These are phyloP conservation scores for Radopholus similis DNA, from an alignment of 1,140 invertebrate species.

Conservation along the genomic window DNA sequence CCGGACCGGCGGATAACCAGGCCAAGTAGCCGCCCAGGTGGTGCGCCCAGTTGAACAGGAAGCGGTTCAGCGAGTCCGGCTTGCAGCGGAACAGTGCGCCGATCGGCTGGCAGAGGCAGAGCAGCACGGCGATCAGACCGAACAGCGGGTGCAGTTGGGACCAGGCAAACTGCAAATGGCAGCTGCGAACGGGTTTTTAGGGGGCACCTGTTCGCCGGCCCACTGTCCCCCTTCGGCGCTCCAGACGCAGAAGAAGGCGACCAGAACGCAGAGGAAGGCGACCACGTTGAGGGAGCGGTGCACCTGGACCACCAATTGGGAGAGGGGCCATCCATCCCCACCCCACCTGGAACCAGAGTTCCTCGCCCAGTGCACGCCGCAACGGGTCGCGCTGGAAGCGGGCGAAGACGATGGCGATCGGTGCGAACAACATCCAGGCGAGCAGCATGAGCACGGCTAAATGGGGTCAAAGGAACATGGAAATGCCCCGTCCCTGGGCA, in stretches of 20 bases:
- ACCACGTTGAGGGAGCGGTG: background rate
- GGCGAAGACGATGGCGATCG: background rate
- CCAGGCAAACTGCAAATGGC: background rate
- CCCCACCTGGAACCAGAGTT: constrained; percentile 3
- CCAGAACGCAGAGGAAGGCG: background rate
- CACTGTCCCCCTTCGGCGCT: background rate
- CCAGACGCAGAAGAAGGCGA: background rate
- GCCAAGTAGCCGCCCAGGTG: background rate
- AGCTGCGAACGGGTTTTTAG: background rate
- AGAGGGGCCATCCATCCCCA: background rate
- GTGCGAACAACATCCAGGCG: constrained; percentile 1
- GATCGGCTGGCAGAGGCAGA: background rate
- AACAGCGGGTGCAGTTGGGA: background rate
- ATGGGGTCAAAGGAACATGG: background rate
- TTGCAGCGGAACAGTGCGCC: background rate
- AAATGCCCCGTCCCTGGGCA: too few species aligned
- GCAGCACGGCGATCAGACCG: background rate
- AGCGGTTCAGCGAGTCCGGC: background rate
- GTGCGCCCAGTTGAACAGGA: background rate
- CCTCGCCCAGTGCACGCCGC: background rate
- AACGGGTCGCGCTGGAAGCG: background rate
- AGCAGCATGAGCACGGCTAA: background rate
- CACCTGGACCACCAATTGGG: background rate
- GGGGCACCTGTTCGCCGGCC: background rate
- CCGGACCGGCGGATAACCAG: background rate